Conservation (phyloP, 2,888 invertebrate species). For the Maniola hyperantus region DNA sequence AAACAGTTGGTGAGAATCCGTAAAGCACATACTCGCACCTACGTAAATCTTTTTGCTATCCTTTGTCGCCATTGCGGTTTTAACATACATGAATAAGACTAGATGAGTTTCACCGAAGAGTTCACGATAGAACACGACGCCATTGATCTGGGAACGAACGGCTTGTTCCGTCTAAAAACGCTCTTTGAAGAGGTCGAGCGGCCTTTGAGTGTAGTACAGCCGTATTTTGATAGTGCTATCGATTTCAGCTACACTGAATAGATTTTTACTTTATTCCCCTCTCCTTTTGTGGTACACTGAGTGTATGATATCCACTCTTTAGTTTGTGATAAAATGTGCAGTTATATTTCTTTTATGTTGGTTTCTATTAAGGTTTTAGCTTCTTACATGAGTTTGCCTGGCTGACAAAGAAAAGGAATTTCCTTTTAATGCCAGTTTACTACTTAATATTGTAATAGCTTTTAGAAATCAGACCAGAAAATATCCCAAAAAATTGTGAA, state of each 20-base stretch:
- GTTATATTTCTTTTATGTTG: not conserved
- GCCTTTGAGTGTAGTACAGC: constrained; percentile 64
- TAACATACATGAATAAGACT: constrained; percentile 38
- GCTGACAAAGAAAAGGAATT: not conserved
- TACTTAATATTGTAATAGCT: too few species aligned
- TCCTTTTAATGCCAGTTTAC: too few species aligned
- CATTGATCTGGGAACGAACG: constrained; percentile 68
- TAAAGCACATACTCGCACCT: constrained; percentile 7
- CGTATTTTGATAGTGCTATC: constrained; percentile 75
- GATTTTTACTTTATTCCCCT: constrained; percentile 61
- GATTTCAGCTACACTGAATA: constrained; percentile 68
- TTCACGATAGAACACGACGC: constrained; percentile 42
- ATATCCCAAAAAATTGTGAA: too few species aligned
- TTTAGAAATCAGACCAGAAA: too few species aligned
- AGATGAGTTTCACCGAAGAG: constrained; percentile 53
- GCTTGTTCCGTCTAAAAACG: constrained; percentile 61
- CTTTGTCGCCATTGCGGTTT: constrained; percentile 28
- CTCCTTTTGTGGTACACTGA: constrained; percentile 26
- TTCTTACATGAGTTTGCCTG: not conserved
- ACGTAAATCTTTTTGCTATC: constrained; percentile 25
- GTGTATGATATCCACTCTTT: constrained; percentile 22
- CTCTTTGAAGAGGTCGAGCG: constrained; percentile 64
- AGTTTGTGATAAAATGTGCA: constrained; percentile 6
- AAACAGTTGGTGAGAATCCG: constrained; percentile 6
- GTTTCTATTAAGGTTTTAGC: not conserved